Evolutionary conservation across 1,140 invertebrate species (phyloP).

Genomic region (Lepidurus apus): DNA sequence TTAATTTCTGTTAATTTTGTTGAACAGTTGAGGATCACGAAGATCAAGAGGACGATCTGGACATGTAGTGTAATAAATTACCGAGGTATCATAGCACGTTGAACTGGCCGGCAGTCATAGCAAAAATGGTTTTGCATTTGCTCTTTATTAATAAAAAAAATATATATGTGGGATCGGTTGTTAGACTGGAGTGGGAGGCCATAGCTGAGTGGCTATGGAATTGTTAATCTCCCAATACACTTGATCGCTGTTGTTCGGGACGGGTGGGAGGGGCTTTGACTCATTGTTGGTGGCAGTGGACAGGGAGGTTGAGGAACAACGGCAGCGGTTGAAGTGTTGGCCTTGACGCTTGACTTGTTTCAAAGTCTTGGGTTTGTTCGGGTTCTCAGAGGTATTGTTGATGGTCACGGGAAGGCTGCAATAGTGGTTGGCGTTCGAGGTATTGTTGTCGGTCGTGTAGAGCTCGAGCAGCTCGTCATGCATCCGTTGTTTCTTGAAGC

Average conservation of each 20-base stretch:
- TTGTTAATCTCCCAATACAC: conserved; percentile 34
- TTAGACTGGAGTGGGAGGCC: conserved; percentile 33
- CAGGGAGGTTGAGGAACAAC: neutral
- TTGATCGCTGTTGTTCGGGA: neutral
- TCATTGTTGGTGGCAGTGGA: conserved; percentile 8
- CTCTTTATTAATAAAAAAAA: conserved; percentile 4
- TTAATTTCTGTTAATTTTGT: too few relatives aligned
- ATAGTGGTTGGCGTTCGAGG: conserved; percentile 24
- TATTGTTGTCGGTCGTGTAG: conserved; percentile 21
- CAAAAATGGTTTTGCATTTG: neutral
- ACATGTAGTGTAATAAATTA: too few relatives aligned
- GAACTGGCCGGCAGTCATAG: too few relatives aligned
- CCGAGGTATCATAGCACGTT: too few relatives aligned
- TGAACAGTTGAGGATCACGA: too few relatives aligned
- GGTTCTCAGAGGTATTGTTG: neutral
- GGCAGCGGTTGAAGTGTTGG: conserved; percentile 7
- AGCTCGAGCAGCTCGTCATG: conserved; percentile 34
- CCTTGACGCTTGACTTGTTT: conserved; percentile 31
- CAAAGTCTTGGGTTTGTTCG: conserved; percentile 1
- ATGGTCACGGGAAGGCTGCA: neutral
- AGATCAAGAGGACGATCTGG: too few relatives aligned
- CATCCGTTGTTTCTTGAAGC: conserved; percentile 33
- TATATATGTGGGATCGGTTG: neutral
- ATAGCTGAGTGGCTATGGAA: conserved; percentile 23
- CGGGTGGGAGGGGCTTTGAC: neutral